Evolutionary conservation across 2,888 invertebrate genomes (phyloP).

Genomic region (Hyalella azteca): DNA sequence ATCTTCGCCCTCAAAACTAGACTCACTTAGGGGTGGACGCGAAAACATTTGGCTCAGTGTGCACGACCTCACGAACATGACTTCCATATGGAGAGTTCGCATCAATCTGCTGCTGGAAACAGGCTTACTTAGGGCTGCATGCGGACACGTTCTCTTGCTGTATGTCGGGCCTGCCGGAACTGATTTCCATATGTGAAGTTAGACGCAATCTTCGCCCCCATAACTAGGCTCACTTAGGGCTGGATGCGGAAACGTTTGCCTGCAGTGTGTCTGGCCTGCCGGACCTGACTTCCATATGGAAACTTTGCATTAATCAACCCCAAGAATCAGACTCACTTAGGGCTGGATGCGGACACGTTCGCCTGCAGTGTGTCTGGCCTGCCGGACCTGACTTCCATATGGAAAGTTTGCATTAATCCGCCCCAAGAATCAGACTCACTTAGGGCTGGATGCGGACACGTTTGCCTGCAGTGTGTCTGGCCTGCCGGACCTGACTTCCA

Average conservation of each 20-base stretch:
- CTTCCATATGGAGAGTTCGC: too few species aligned
- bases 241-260: background rate
- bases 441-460: slow-evolving; percentile 43
- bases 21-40: slow-evolving; percentile 26
- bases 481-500: slow-evolving; percentile 59
- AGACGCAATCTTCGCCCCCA: too few species aligned
- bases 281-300: background rate
- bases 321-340: slow-evolving; percentile 46
- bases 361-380: slow-evolving; percentile 50
- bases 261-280: background rate
- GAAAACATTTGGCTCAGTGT: background rate
- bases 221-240: slow-evolving; percentile 41
- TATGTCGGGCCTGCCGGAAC: background rate
- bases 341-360: slow-evolving; percentile 45
- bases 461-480: slow-evolving; percentile 51
- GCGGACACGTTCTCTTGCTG: background rate
- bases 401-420: slow-evolving; percentile 58
- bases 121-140: background rate
- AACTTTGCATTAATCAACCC: too few species aligned
- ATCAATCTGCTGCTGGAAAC: too few species aligned
- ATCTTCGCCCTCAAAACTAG: too few species aligned
- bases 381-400: slow-evolving; percentile 59
- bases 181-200: too few species aligned
- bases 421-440: slow-evolving; percentile 57
- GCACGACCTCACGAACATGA: background rate